phyloP scores from a whole-genome alignment of 2,797 vertebrate genomes.

The Coccyzus lansbergi region DNA sequence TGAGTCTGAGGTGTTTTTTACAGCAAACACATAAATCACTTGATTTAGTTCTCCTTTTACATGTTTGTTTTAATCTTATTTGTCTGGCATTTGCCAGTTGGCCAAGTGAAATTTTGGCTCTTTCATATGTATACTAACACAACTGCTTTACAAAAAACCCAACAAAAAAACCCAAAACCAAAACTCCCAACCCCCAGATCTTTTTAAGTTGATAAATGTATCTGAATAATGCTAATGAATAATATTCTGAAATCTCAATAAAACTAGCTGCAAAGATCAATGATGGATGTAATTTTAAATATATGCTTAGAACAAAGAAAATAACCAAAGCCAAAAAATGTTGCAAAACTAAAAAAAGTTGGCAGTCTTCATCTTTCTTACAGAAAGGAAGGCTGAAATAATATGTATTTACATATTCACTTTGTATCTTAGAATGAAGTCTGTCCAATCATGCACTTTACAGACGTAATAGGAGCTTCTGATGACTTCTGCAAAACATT shows the following conservation, averaged over 20 bases:
- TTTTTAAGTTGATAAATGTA: neutral
- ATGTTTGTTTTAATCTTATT: neutral
- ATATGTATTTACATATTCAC: neutral
- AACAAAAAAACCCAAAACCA: too few relatives aligned
- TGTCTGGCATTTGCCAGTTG: neutral
- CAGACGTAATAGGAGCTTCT: constrained; percentile 36
- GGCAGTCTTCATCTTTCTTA: neutral
- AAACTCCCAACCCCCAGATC: too few relatives aligned
- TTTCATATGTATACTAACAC: neutral
- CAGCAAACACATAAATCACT: neutral
- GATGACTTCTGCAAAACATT: constrained; percentile 58
- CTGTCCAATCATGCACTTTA: neutral
- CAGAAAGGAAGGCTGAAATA: neutral
- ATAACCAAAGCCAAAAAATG: neutral
- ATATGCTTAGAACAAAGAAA: neutral
- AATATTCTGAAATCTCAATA: constrained; percentile 2
- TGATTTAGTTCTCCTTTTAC: neutral
- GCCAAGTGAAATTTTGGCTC: constrained; percentile 1
- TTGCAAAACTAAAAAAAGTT: neutral
- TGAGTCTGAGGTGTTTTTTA: neutral
- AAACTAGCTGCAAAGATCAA: constrained; percentile 28
- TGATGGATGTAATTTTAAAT: neutral
- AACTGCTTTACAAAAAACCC: constrained; percentile 9
- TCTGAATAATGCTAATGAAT: constrained; percentile 17
- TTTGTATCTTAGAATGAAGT: constrained; percentile 17